Percentiles rank a stretch among this genome's conserved stretches.
These are phyloP conservation scores for Troilus luridus DNA, from an alignment of 2,888 invertebrate genomes.

Conservation along the genomic window DNA sequence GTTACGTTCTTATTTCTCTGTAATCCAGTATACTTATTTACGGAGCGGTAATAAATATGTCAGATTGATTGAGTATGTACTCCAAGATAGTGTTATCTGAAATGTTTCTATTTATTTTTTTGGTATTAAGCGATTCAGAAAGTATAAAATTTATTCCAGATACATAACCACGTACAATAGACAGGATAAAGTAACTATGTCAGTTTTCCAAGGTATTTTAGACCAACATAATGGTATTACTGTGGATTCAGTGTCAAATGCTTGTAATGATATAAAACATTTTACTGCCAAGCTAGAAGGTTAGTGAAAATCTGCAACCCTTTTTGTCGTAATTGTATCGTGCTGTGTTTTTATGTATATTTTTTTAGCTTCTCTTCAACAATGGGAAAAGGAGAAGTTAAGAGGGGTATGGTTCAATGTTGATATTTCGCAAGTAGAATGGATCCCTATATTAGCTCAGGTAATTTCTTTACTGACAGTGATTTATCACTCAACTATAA, in stretches of 20 bases:
- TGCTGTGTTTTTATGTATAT: constrained; percentile 29
- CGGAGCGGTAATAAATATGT: constrained; percentile 19
- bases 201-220: constrained; percentile 64
- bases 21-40: not conserved
- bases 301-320: constrained; percentile 67
- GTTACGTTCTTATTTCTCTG: not conserved
- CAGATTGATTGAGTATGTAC: constrained; percentile 29
- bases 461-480: constrained; percentile 69
- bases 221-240: constrained; percentile 84
- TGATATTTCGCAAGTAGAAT: constrained; percentile 77
- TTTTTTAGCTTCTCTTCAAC: constrained; percentile 77
- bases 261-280: constrained; percentile 70
- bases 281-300: constrained; percentile 75
- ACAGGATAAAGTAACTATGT: not conserved
- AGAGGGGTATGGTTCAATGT: constrained; percentile 89
- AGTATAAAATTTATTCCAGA: not conserved
- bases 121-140: not conserved
- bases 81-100: constrained; percentile 7
- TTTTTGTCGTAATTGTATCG: not conserved
- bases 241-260: constrained; percentile 76
- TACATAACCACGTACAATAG: not conserved
- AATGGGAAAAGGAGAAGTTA: constrained; percentile 77
- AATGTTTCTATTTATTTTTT: not conserved
- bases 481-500: not conserved
- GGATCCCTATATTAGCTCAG: constrained; percentile 83